Evolutionary conservation across 2,113 vertebrate genomes (phyloP).

Genomic region (Galbula dea): DNA sequence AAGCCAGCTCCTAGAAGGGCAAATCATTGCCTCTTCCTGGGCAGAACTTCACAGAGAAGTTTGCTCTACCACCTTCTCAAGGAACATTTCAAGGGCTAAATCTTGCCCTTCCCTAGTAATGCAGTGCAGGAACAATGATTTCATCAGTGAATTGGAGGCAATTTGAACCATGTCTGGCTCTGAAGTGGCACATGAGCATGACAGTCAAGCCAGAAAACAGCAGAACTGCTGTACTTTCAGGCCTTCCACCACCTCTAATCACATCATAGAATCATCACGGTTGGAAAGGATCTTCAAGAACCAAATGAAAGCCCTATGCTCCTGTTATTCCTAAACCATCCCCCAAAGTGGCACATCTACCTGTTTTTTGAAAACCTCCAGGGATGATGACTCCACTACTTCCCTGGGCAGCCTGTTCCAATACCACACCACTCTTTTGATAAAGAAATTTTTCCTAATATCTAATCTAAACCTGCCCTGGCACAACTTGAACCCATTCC

Average conservation of each 20-base stretch:
- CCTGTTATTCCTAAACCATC: too few species aligned
- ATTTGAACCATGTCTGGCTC: background rate
- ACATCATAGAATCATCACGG: too few species aligned
- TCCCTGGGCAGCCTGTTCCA: too few species aligned
- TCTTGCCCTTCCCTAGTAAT: background rate
- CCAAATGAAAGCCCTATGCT: too few species aligned
- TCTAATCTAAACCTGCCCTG: too few species aligned
- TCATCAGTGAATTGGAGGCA: background rate
- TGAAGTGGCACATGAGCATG: background rate
- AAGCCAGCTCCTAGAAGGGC: background rate
- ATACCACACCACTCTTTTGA: too few species aligned
- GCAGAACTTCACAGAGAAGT: background rate
- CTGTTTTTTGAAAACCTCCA: too few species aligned
- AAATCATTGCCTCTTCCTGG: background rate
- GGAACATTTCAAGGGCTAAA: background rate
- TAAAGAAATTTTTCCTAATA: too few species aligned
- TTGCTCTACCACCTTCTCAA: background rate
- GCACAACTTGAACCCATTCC: too few species aligned
- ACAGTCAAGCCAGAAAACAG: background rate
- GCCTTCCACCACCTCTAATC: background rate
- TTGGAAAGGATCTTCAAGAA: too few species aligned
- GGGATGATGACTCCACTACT: too few species aligned
- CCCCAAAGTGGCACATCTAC: too few species aligned
- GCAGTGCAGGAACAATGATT: background rate
- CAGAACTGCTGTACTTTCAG: background rate